Evolutionary conservation across 2,888 invertebrate species (phyloP).

Genomic region (Deilephila porcellus): DNA sequence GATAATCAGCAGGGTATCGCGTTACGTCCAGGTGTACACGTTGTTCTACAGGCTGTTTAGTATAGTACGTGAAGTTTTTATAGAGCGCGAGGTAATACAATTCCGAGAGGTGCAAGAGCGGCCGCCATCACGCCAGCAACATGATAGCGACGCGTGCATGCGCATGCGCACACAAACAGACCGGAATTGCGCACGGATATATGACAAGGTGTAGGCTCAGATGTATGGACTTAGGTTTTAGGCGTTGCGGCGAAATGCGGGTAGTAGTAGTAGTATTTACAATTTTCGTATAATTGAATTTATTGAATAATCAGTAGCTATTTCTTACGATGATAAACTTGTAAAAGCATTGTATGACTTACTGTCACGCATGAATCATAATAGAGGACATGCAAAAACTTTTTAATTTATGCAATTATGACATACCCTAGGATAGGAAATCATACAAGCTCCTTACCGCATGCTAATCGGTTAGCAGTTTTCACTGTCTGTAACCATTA

Average conservation of each 20-base stretch:
- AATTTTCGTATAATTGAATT: neutral
- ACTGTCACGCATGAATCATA: no score
- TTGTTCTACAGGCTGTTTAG: no score
- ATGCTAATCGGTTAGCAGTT: no score
- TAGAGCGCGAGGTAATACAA: constrained; percentile 26
- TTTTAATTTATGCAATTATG: no score
- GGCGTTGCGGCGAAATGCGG: neutral
- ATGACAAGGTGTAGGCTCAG: constrained; percentile 30
- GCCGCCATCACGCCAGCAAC: constrained; percentile 10
- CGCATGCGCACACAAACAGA: constrained; percentile 36
- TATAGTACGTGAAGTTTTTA: constrained; percentile 5
- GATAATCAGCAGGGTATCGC: neutral
- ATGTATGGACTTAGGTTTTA: neutral
- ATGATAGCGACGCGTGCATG: constrained; percentile 18
- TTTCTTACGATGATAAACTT: no score
- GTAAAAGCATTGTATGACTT: no score
- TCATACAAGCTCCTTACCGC: no score
- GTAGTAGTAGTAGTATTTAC: neutral
- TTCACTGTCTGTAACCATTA: no score
- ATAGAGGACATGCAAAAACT: no score
- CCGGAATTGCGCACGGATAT: constrained; percentile 36
- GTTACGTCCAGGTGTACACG: constrained; percentile 28
- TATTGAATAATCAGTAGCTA: neutral
- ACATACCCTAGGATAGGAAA: no score
- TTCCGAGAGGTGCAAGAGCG: constrained; percentile 13